Conservation (phyloP, 2,888 invertebrate species). For the Enchytraeus crypticus region DNA sequence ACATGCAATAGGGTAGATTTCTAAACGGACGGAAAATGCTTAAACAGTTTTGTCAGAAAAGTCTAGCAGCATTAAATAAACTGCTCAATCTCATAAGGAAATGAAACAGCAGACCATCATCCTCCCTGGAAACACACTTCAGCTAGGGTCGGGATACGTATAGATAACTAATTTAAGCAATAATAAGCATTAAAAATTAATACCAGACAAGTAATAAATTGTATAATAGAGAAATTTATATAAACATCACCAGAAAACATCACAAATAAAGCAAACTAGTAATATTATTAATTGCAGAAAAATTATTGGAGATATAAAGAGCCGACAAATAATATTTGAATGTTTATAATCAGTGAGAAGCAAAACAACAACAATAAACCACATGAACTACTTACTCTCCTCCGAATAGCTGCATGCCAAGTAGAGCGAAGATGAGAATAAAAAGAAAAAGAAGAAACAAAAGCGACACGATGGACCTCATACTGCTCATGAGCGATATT, state of each 20-base stretch:
- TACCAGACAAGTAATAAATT: no score
- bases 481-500: conserved; percentile 94
- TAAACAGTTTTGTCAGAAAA: no score
- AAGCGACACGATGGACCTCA: conserved; percentile 97
- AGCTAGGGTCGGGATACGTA: no score
- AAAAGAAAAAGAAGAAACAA: conserved; percentile 98
- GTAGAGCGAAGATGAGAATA: conserved; percentile 96
- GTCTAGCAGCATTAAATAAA: no score
- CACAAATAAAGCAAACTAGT: neutral
- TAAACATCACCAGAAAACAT: neutral
- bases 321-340: neutral
- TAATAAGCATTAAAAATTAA: no score
- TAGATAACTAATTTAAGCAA: no score
- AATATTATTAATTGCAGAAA: neutral
- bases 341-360: neutral
- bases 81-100: no score
- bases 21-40: no score
- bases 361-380: neutral
- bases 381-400: conserved; percentile 62
- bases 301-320: neutral
- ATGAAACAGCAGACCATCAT: no score
- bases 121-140: no score
- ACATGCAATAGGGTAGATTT: no score
- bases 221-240: neutral
- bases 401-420: conserved; percentile 98